Base-by-base conservation (phyloP, 2,888 invertebrate species). In the Boloria euphrosyne region DNA sequence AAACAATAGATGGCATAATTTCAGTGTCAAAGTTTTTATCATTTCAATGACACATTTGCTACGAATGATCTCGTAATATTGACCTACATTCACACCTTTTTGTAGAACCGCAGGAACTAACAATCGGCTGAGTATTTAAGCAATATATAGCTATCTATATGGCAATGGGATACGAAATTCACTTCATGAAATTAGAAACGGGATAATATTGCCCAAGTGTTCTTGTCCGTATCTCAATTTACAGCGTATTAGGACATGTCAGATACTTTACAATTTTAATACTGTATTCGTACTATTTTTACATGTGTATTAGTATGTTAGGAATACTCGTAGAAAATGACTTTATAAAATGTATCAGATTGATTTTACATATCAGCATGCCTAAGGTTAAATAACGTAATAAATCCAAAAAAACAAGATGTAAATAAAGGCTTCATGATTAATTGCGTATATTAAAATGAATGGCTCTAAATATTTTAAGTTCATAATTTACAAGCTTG, bases 51-150 rank as follows among this genome's bases (percentile, higher is more conserved):
- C 76, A 82, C 77, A 75, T 79, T 78, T 76, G 73, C 68, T 70
- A 75, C 79, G 73, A 62, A 59, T 68, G 66, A 67, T 73, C 74
- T 71, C 69, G 71, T 74, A 70, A 71, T 72, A 72, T 69, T 69
- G 73, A 71, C 73, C 71, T 64, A 71, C 68, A 72, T 75, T 84
- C 84, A 74, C 87, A 88, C 86, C 85, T 81, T 87, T 85, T 86
- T 83, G 66, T 70, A 67, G 60, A 69, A 71, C 68, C 61, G 54
- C 62, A 63, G 64, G 62, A 66, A 68, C 64, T 46, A 69, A 73
- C 72, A 75, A 78, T 72, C 66, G 79, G 75, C 77, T 77, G 74
- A 69, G 67, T 69, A 76, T 75, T 75, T 75, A 63, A 76, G 77
- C 76, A 76, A 78, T 70, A 76, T 75, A 79, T 77, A 75, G 75